Conservation (phyloP, 1,140 invertebrate genomes). For the Diorhabda sublineata region DNA sequence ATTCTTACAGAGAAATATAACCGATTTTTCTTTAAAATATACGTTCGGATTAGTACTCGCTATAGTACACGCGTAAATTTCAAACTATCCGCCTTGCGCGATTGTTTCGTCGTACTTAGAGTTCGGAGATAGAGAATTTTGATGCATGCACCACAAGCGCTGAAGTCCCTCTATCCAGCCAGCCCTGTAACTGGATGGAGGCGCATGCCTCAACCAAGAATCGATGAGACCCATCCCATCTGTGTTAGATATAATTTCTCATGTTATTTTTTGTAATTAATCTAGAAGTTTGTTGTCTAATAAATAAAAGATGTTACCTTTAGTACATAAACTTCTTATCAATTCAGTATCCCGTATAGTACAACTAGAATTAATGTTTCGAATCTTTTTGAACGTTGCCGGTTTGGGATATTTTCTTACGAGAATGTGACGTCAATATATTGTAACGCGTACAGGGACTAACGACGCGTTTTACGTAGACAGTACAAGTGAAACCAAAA, state of each 20-base stretch:
- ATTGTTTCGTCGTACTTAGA: slow-evolving; percentile 10
- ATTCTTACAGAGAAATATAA: no score
- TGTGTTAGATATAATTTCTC: slow-evolving; percentile 30
- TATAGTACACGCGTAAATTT: slow-evolving; percentile 1
- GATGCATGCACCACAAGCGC: slow-evolving; percentile 24
- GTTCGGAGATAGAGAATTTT: slow-evolving; percentile 13
- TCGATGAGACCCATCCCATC: slow-evolving; percentile 39
- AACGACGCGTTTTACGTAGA: background rate
- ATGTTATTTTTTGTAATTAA: slow-evolving; percentile 24
- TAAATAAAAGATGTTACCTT: no score
- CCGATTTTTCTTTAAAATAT: no score
- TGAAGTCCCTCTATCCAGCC: slow-evolving; percentile 29
- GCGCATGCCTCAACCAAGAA: slow-evolving; percentile 30
- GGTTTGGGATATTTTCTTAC: background rate
- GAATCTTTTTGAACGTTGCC: background rate
- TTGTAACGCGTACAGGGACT: background rate
- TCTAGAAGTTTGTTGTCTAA: background rate
- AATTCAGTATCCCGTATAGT: background rate
- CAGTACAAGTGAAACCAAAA: no score
- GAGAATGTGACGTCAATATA: background rate
- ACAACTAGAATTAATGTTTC: background rate
- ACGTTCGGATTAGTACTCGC: no score
- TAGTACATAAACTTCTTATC: no score
- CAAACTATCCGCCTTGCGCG: slow-evolving; percentile 20
- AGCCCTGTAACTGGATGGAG: slow-evolving; percentile 25